Conservation (phyloP, 1,140 invertebrate species). For the Papilio aristodemus region DNA sequence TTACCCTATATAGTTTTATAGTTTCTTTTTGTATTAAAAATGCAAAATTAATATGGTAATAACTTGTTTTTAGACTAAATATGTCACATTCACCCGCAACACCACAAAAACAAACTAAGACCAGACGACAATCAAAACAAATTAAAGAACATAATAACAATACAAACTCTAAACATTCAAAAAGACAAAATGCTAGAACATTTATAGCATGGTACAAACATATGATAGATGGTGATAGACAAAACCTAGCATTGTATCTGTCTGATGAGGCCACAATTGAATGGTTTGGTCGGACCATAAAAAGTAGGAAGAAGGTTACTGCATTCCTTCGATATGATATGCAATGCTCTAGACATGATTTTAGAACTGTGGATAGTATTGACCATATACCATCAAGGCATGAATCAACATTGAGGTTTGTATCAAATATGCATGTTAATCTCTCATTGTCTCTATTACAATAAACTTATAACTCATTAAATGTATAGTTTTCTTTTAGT, state of each 20-base stretch:
- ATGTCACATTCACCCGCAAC: conserved; percentile 57
- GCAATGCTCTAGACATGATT: conserved; percentile 71
- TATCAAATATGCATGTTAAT: conserved; percentile 28
- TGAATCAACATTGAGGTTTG: conserved; percentile 57
- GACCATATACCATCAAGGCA: conserved; percentile 60
- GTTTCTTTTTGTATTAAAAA: not conserved
- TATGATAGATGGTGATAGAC: conserved; percentile 71
- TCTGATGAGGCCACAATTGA: conserved; percentile 79
- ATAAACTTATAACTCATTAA: conserved; percentile 5
- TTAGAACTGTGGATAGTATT: conserved; percentile 65
- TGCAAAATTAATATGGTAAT: not conserved
- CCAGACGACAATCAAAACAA: conserved; percentile 33
- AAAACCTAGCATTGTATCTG: conserved; percentile 72
- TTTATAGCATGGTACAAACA: conserved; percentile 73
- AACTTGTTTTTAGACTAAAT: conserved; percentile 41
- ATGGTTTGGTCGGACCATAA: conserved; percentile 82
- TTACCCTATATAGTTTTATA: no score
- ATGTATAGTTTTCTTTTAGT: conserved; percentile 25
- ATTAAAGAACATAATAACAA: conserved; percentile 51
- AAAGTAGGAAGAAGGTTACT: conserved; percentile 75
- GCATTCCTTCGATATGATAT: conserved; percentile 72
- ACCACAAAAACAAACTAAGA: conserved; percentile 42
- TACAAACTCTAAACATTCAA: conserved; percentile 43
- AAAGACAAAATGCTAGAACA: conserved; percentile 56
- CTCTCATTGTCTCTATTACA: not conserved